A percentile compares a stretch with the other conserved stretches of the same genome.
phyloP scores from a whole-genome alignment of 2,888 invertebrate species.

The Paralinhomoeus sp. region DNA sequence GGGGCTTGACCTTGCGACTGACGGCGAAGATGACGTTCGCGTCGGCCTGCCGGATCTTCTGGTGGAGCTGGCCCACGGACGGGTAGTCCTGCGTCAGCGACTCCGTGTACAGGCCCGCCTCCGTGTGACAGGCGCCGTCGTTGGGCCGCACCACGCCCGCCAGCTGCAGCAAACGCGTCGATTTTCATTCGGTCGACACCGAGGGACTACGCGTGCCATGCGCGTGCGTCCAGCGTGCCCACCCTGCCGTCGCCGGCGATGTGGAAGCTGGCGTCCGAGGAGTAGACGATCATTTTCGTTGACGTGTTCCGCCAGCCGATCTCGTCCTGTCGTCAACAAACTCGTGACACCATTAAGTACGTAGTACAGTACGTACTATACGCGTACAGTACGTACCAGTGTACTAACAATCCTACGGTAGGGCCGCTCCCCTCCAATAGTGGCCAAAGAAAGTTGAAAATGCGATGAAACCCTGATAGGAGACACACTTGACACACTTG shows the following conservation, averaged over 20 bases:
- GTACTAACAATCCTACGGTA: too few relatives aligned
- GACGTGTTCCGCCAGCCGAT: slow-evolving; percentile 90
- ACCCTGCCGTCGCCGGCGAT: slow-evolving; percentile 97
- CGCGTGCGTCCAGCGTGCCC: too few relatives aligned
- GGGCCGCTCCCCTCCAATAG: too few relatives aligned
- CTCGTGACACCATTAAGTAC: neutral
- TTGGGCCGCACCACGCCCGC: slow-evolving; percentile 37
- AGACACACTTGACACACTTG: too few relatives aligned
- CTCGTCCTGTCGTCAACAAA: slow-evolving; percentile 30
- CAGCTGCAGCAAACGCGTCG: slow-evolving; percentile 8
- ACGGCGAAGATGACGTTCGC: slow-evolving; percentile 63
- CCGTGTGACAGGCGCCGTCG: slow-evolving; percentile 66
- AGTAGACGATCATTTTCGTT: slow-evolving; percentile 74
- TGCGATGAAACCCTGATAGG: slow-evolving; percentile 15
- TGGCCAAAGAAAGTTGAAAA: neutral
- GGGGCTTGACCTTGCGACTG: slow-evolving; percentile 39
- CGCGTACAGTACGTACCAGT: too few relatives aligned
- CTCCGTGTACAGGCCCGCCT: slow-evolving; percentile 45
- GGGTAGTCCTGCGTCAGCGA: slow-evolving; percentile 57
- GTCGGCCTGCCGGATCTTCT: slow-evolving; percentile 71
- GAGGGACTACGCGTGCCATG: too few relatives aligned
- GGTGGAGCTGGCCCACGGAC: slow-evolving; percentile 64
- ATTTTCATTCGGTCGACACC: too few relatives aligned
- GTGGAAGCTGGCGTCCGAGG: slow-evolving; percentile 95
- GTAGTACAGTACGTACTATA: too few relatives aligned